Evolutionary conservation across 2,797 vertebrate species (phyloP), one percentile per base, ranked within the genome.

Genomic region (Staurois parvus): DNA sequence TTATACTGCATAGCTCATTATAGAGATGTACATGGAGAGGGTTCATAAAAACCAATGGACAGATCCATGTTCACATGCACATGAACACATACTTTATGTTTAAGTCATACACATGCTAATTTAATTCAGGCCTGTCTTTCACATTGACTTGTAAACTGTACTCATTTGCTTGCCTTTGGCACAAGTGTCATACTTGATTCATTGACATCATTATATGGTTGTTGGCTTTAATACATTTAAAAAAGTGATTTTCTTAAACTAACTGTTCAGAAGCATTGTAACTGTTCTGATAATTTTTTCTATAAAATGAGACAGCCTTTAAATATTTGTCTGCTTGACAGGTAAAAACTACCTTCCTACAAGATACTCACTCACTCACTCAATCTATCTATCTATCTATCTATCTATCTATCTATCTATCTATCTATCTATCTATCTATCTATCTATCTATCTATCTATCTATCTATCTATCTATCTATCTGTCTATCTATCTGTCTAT

Each of bases 381-480:
- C n/a, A n/a, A n/a, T n/a, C n/a, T n/a, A 48, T 48, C 42, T 15
- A 45, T 45, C 12, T 45, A 2, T 45, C 42, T 15, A 8, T 45
- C 42, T 45, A 8, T 45, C 34, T 37, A 3, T 37, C 34, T 37
- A 37, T 37, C 34, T 37, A 32, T 32, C 32, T 32, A 32, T 32
- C 32, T 32, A 32, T 32, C 32, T 32, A 32, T 32, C 32, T 32
- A 32, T 32, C 32, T 32, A 32, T 32, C 32, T 32, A 32, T 32
- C 32, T 32, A 32, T 32, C 32, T 32, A 32, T 32, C 32, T 32
- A 32, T 32, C 32, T 32, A 32, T 32, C 40, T 45, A 13, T 13
- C 42, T 45, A 59, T 24, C 56, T n/a, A 69, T 69, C 26, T 69
- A 69, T 69, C 26, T 69, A 69, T 69, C 26, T 69, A 69, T 69